phyloP scores from a whole-genome alignment of 2,888 invertebrate genomes.

The Tipula confusa region DNA sequence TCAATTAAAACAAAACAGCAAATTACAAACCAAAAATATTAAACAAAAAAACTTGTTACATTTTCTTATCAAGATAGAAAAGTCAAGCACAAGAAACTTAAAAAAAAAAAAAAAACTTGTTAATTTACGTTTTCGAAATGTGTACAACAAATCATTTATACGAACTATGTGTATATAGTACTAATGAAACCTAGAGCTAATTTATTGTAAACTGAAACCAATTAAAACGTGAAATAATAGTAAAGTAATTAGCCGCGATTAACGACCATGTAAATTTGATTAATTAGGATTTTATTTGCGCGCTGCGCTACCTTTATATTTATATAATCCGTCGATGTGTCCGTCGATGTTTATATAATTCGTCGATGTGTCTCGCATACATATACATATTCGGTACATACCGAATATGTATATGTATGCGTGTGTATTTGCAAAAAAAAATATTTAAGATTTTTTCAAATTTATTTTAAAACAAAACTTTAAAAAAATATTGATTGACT shows the following conservation, averaged over 20 bases:
- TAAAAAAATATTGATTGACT: not conserved
- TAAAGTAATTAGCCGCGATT: conserved; percentile 16
- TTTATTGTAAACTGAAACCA: conserved; percentile 25
- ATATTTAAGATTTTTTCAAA: not conserved
- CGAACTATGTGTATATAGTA: not conserved
- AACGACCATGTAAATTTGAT: conserved; percentile 25
- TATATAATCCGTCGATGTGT: not conserved
- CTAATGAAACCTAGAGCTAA: not conserved
- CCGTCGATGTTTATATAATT: not conserved
- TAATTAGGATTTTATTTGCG: not conserved
- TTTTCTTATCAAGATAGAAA: conserved; percentile 25
- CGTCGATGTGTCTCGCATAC: not conserved
- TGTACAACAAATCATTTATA: not conserved
- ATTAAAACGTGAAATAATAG: conserved; percentile 16
- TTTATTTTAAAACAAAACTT: not conserved
- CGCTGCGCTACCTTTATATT: not conserved
- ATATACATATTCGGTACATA: not conserved
- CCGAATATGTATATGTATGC: too few relatives aligned
- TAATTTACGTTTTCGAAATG: conserved; percentile 4
- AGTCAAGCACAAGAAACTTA: not conserved
- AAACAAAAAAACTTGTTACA: not conserved
- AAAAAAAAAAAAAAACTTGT: not conserved
- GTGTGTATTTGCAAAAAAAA: not conserved
- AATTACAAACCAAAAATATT: not conserved
- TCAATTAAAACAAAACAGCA: conserved; percentile 25